Percentiles rank a stretch among this genome's conserved stretches.
phyloP scores from a whole-genome alignment of 2,113 vertebrate genomes.

The Archilochus colubris region DNA sequence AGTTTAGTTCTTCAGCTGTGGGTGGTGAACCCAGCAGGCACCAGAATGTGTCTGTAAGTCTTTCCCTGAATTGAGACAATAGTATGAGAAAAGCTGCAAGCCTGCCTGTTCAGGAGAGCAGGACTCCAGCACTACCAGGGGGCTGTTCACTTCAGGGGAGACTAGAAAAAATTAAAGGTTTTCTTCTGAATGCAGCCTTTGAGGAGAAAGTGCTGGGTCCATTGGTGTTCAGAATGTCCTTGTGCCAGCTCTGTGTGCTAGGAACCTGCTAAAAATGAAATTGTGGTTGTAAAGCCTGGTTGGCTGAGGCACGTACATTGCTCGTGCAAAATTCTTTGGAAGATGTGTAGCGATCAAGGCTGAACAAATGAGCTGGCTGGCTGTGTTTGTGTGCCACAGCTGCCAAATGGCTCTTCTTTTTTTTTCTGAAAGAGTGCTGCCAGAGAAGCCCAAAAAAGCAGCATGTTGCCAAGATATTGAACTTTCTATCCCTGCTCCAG shows the following conservation, averaged over 20 bases:
- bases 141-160: neutral
- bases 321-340: neutral
- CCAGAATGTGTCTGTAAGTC: accelerated
- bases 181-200: neutral
- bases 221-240: neutral
- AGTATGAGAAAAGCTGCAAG: neutral
- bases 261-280: neutral
- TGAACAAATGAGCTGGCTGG: neutral
- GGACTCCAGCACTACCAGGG: neutral
- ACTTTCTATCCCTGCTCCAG: neutral
- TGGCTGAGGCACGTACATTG: accelerated
- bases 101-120: accelerated
- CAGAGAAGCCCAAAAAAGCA: neutral
- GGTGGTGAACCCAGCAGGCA: neutral
- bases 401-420: neutral
- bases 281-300: neutral
- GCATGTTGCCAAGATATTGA: neutral
- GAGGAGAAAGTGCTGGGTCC: neutral
- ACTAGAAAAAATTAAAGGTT: neutral
- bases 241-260: accelerated
- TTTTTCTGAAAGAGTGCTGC: neutral
- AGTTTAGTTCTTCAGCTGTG: neutral
- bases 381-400: neutral
- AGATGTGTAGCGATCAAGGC: neutral
- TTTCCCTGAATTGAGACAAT: neutral